Percentiles rank a stretch among this genome's conserved stretches.
Conservation (phyloP, 2,797 vertebrate genomes). For the Chromobotia macracanthus region DNA sequence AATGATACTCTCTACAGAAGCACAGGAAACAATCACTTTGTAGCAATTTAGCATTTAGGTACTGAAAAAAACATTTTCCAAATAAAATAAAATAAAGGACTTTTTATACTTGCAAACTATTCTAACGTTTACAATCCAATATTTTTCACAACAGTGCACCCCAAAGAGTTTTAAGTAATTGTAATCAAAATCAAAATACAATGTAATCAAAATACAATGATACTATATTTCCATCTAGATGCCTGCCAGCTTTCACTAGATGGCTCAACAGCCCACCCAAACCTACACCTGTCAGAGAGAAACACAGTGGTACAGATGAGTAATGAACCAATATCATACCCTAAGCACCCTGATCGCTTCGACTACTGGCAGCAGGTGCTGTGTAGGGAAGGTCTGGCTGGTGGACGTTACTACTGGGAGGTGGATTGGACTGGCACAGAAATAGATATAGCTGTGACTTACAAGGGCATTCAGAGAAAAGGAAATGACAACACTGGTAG, state of each 20-base stretch:
- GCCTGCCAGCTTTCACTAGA: conserved; percentile 71
- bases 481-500: conserved; percentile 75
- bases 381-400: conserved; percentile 72
- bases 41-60: too few relatives aligned
- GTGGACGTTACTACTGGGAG: conserved; percentile 78
- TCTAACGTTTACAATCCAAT: too few relatives aligned
- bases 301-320: conserved; percentile 74
- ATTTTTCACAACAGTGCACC: neutral
- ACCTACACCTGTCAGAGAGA: conserved; percentile 76
- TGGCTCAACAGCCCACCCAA: conserved; percentile 73
- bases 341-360: conserved; percentile 75
- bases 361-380: conserved; percentile 82
- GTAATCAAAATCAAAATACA: neutral
- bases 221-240: conserved; percentile 62
- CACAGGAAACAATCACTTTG: too few relatives aligned
- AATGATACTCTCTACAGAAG: too few relatives aligned
- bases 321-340: conserved; percentile 73
- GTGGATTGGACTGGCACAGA: conserved; percentile 79
- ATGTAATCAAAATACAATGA: conserved; percentile 3
- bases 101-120: too few relatives aligned
- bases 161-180: neutral
- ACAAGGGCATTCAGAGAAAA: conserved; percentile 76
- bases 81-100: neutral
- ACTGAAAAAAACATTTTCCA: too few relatives aligned
- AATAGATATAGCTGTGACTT: conserved; percentile 74